These are phyloP conservation scores for Phengaris alcon DNA, from an alignment of 2,888 invertebrate species.

Conservation along the genomic window DNA sequence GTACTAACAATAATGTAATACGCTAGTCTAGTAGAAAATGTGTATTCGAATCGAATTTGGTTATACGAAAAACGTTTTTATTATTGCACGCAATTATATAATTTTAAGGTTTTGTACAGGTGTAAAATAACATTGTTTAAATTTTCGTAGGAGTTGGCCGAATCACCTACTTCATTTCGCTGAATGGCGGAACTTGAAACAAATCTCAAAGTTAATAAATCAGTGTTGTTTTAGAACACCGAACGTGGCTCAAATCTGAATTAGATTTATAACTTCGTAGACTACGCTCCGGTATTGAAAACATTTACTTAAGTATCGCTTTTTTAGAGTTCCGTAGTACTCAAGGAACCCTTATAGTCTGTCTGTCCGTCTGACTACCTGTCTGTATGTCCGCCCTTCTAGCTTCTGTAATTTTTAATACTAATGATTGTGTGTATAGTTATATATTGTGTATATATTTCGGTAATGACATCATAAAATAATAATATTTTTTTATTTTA, in stretches of 20 bases:
- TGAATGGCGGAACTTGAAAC: constrained; percentile 13
- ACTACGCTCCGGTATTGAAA: neutral
- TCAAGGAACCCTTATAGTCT: too few species aligned
- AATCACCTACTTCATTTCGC: constrained; percentile 19
- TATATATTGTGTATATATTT: too few species aligned
- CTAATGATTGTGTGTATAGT: too few species aligned
- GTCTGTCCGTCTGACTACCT: too few species aligned
- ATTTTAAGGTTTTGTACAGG: neutral
- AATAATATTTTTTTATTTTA: too few species aligned
- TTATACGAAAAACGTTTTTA: too few species aligned
- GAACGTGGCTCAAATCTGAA: constrained; percentile 19
- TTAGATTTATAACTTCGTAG: constrained; percentile 6
- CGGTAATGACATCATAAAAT: too few species aligned
- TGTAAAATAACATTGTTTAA: neutral
- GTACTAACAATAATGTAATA: too few species aligned
- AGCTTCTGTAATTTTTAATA: too few species aligned
- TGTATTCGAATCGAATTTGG: too few species aligned
- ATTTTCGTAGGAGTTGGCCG: constrained; percentile 12
- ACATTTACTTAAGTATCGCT: neutral
- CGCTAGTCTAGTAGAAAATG: too few species aligned
- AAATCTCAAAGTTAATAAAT: constrained; percentile 11
- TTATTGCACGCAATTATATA: neutral
- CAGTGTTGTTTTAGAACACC: constrained; percentile 10
- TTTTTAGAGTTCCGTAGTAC: neutral
- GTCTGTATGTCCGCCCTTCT: too few species aligned